phyloP scores from a whole-genome alignment of 2,113 vertebrate species.

The Pelvicachromis taeniatus region DNA sequence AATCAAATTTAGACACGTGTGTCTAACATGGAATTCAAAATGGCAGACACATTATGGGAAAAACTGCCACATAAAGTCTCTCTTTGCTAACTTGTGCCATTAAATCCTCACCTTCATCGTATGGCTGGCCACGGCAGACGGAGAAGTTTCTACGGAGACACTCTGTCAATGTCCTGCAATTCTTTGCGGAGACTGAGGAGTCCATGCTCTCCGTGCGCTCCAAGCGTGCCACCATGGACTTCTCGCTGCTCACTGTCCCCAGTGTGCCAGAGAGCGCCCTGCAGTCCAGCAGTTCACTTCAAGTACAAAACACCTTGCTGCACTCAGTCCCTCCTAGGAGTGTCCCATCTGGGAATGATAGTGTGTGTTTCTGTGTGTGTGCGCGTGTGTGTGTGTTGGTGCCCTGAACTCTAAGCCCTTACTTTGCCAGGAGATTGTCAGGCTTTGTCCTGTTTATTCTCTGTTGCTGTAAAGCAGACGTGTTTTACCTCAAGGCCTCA shows the following conservation, averaged over 20 bases:
- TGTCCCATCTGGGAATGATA: slow-evolving; percentile 63
- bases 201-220: slow-evolving; percentile 64
- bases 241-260: slow-evolving; percentile 83
- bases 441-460: slow-evolving; percentile 6
- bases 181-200: slow-evolving; percentile 74
- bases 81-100: slow-evolving; percentile 65
- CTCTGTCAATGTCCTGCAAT: slow-evolving; percentile 76
- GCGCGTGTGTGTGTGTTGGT: background rate
- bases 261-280: slow-evolving; percentile 71
- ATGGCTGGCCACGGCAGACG: slow-evolving; percentile 75
- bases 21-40: background rate
- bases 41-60: background rate
- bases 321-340: slow-evolving; percentile 31
- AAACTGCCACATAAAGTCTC: background rate
- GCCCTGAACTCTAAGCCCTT: slow-evolving; percentile 13
- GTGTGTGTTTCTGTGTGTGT: slow-evolving; percentile 4
- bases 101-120: slow-evolving; percentile 44
- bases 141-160: slow-evolving; percentile 83
- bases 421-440: slow-evolving; percentile 40
- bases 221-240: slow-evolving; percentile 88
- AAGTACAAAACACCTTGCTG: slow-evolving; percentile 65
- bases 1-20: background rate
- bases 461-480: slow-evolving; percentile 10
- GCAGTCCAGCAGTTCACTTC: slow-evolving; percentile 68
- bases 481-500: background rate